A percentile compares a stretch with the other conserved stretches of the same genome.
These are phyloP conservation scores for Lanistes nyassanus DNA, from an alignment of 1,140 invertebrate genomes.

Conservation along the genomic window DNA sequence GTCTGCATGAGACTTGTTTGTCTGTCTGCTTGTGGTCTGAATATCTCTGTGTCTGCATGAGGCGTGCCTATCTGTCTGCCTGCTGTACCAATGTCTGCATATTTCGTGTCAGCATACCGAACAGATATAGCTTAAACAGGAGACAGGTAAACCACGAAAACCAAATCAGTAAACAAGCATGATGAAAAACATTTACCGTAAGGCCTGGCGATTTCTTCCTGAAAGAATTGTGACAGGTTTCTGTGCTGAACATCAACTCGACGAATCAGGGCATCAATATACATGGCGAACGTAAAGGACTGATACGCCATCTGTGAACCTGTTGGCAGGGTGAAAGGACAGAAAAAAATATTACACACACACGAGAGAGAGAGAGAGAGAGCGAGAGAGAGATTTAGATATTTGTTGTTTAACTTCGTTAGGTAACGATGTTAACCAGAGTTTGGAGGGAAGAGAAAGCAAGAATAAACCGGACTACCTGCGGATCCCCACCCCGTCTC, in stretches of 20 bases:
- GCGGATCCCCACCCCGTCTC: too few relatives aligned
- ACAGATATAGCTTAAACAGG: too few relatives aligned
- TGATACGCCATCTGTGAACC: slow-evolving; percentile 63
- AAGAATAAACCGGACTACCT: neutral
- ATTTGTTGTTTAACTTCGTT: too few relatives aligned
- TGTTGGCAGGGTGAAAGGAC: too few relatives aligned
- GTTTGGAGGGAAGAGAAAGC: neutral
- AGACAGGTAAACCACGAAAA: neutral
- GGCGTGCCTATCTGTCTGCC: too few relatives aligned
- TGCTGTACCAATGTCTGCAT: neutral
- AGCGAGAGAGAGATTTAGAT: neutral
- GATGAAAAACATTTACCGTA: slow-evolving; percentile 47
- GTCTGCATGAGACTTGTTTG: too few relatives aligned
- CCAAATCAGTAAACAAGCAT: neutral
- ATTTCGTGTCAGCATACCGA: too few relatives aligned
- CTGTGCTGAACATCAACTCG: slow-evolving; percentile 61
- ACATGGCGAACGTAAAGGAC: slow-evolving; percentile 64
- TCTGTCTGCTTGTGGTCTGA: neutral
- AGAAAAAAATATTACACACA: neutral
- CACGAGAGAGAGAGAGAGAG: neutral
- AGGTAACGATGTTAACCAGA: too few relatives aligned
- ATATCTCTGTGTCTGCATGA: too few relatives aligned
- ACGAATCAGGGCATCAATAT: slow-evolving; percentile 64
- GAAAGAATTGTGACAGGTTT: slow-evolving; percentile 61
- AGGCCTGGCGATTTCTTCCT: slow-evolving; percentile 64